A percentile compares a stretch with the other conserved stretches of the same genome.
Conservation (phyloP, 2,888 invertebrate genomes). For the Vesta saturnalis region DNA sequence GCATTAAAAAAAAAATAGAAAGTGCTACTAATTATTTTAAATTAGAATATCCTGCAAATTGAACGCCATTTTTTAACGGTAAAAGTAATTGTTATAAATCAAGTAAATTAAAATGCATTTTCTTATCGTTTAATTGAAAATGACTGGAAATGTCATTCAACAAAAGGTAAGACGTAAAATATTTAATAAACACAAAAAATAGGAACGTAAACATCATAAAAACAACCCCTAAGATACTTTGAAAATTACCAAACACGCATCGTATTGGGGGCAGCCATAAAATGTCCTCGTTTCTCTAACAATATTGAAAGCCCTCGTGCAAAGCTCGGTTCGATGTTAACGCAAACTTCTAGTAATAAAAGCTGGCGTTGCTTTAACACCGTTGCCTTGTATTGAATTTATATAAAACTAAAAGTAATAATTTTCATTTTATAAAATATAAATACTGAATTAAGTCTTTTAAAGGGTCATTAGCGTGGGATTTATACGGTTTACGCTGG, state of each 20-base stretch:
- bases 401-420: background rate
- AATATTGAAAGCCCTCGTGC: constrained; percentile 39
- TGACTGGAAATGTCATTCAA: constrained; percentile 19
- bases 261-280: constrained; percentile 39
- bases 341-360: constrained; percentile 32
- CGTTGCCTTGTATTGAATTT: constrained; percentile 3
- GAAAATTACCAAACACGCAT: constrained; percentile 42
- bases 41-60: background rate
- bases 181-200: constrained; percentile 41
- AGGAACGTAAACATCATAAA: constrained; percentile 35
- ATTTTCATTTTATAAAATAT: constrained; percentile 8
- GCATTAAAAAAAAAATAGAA: background rate
- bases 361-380: constrained; percentile 26
- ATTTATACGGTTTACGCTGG: no score
- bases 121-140: background rate
- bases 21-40: background rate
- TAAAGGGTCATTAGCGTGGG: background rate
- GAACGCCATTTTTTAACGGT: background rate
- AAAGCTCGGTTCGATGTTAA: constrained; percentile 37
- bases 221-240: constrained; percentile 39
- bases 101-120: no score
- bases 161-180: constrained; percentile 25
- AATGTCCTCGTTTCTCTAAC: constrained; percentile 40
- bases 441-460: background rate
- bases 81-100: background rate